Conservation (phyloP, 2,888 invertebrate genomes). For the Parnassius orleans region DNA sequence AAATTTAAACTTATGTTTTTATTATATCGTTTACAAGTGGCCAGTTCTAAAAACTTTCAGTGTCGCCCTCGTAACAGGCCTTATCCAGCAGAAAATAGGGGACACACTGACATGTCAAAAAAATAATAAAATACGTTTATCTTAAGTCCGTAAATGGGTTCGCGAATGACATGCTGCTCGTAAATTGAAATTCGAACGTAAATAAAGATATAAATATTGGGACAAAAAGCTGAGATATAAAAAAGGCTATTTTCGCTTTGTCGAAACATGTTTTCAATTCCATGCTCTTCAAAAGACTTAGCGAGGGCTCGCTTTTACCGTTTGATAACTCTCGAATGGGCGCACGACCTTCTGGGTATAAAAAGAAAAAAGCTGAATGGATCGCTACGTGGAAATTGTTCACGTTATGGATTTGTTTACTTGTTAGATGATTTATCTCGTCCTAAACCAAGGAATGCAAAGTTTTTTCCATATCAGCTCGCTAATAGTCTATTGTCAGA, state of each 20-base stretch:
- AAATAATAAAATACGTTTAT: neutral
- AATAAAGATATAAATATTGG: slow-evolving; percentile 17
- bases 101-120: too few species aligned
- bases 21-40: too few species aligned
- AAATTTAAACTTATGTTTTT: too few species aligned
- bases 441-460: neutral
- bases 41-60: too few species aligned
- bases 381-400: slow-evolving; percentile 17
- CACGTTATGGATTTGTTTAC: slow-evolving; percentile 6
- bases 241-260: slow-evolving; percentile 20
- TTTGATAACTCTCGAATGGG: slow-evolving; percentile 18
- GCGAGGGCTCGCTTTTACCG: slow-evolving; percentile 20
- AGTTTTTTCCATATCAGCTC: neutral
- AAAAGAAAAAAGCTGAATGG: slow-evolving; percentile 21
- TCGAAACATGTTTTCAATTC: slow-evolving; percentile 23
- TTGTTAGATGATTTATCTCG: slow-evolving; percentile 9
- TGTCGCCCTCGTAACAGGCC: too few species aligned
- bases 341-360: slow-evolving; percentile 19
- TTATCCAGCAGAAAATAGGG: too few species aligned
- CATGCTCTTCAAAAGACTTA: slow-evolving; percentile 22
- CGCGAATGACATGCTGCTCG: slow-evolving; percentile 8
- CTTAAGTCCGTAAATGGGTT: neutral
- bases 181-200: slow-evolving; percentile 1
- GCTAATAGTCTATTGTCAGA: neutral
- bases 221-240: slow-evolving; percentile 13